Conservation (phyloP, 2,888 invertebrate species). For the Seira ritae region DNA sequence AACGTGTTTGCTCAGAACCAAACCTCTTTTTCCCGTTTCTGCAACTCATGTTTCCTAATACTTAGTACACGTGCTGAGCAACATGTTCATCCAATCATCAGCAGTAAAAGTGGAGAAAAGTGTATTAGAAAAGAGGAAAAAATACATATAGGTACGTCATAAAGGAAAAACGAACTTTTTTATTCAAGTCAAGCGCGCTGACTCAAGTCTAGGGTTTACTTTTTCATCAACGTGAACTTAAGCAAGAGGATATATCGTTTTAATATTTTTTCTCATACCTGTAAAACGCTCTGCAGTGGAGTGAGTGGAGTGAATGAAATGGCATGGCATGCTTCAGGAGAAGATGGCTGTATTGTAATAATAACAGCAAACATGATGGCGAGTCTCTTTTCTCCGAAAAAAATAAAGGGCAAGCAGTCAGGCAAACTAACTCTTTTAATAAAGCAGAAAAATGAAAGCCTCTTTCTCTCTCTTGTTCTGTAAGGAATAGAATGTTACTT, state of each 20-base stretch:
- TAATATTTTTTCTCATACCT: too few species aligned
- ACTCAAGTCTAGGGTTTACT: neutral
- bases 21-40: slow-evolving; percentile 13
- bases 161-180: slow-evolving; percentile 1
- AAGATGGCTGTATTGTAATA: slow-evolving; percentile 29
- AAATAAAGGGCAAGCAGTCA: slow-evolving; percentile 51
- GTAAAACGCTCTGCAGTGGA: too few species aligned
- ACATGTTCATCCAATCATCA: slow-evolving; percentile 52
- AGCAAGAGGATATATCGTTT: too few species aligned
- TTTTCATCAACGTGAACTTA: too few species aligned
- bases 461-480: neutral
- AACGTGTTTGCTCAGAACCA: too few species aligned
- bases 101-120: slow-evolving; percentile 1
- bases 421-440: slow-evolving; percentile 52
- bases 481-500: too few species aligned
- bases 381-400: neutral
- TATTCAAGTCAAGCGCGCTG: slow-evolving; percentile 54
- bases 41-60: slow-evolving; percentile 36
- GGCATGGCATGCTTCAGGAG: too few species aligned
- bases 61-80: slow-evolving; percentile 42
- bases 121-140: neutral
- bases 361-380: slow-evolving; percentile 44
- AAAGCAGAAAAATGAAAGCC: slow-evolving; percentile 38
- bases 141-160: neutral
- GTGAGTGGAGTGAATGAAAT: too few species aligned